phyloP scores from a whole-genome alignment of 53 echinoderm and acorn worm genomes.

The Antedon mediterranea region DNA sequence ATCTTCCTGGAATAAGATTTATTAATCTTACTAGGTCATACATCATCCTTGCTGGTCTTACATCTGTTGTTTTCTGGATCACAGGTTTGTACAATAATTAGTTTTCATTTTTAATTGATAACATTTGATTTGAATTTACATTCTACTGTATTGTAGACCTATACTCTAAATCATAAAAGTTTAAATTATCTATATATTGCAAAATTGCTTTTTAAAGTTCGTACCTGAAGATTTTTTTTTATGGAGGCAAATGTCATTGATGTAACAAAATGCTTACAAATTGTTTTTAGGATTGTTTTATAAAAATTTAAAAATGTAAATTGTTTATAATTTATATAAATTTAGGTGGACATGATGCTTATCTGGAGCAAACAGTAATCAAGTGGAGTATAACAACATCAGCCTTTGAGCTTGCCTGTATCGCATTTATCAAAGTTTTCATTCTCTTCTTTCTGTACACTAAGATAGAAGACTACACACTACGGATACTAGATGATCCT shows the following conservation, averaged over 20 bases:
- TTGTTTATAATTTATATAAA: not conserved
- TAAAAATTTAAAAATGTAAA: too few relatives aligned
- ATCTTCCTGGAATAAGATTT: constrained; percentile 57
- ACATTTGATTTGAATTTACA: too few relatives aligned
- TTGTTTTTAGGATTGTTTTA: too few relatives aligned
- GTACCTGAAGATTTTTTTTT: too few relatives aligned
- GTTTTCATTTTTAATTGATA: too few relatives aligned
- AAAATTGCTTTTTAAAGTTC: too few relatives aligned
- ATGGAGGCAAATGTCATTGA: too few relatives aligned
- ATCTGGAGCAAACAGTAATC: constrained; percentile 55
- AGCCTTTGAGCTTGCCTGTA: constrained; percentile 67
- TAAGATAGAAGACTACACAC: constrained; percentile 69
- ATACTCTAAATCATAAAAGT: too few relatives aligned
- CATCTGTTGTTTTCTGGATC: constrained; percentile 44
- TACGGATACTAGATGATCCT: constrained; percentile 50
- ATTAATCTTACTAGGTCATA: constrained; percentile 51
- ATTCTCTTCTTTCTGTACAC: constrained; percentile 60
- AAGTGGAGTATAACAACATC: constrained; percentile 63
- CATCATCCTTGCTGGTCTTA: constrained; percentile 57
- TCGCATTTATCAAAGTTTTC: constrained; percentile 49
- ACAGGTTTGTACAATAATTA: constrained; percentile 24
- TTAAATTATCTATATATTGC: too few relatives aligned
- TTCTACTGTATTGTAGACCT: too few relatives aligned
- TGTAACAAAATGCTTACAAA: too few relatives aligned
- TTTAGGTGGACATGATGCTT: constrained; percentile 67